Percentiles rank a stretch among this genome's conserved stretches.
Conservation (phyloP, 35 echinoderm and acorn worm species). For the Lytechinus variegatus region DNA sequence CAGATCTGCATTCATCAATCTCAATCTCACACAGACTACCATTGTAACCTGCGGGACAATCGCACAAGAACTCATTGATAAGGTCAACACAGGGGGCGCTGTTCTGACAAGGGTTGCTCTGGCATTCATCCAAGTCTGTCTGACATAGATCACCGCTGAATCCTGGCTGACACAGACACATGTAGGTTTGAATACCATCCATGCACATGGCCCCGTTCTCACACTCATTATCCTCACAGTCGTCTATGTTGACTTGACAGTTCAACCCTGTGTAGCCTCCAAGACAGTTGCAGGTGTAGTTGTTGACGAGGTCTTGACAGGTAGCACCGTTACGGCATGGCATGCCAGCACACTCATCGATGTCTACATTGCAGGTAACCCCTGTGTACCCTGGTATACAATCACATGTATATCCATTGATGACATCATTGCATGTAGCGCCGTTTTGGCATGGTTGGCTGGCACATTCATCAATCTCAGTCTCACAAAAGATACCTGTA, state of each 20-base stretch:
- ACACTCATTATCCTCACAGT: constrained; percentile 56
- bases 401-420: constrained; percentile 53
- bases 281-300: constrained; percentile 61
- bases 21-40: constrained; percentile 58
- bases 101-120: constrained; percentile 66
- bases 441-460: constrained; percentile 61
- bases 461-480: constrained; percentile 65
- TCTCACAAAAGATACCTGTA: constrained; percentile 63
- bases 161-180: constrained; percentile 66
- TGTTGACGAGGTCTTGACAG: constrained; percentile 58
- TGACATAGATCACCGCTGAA: constrained; percentile 67
- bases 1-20: constrained; percentile 56
- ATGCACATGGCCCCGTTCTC: constrained; percentile 61
- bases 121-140: constrained; percentile 68
- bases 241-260: constrained; percentile 67
- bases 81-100: constrained; percentile 61
- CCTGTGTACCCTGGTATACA: constrained; percentile 63
- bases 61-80: constrained; percentile 50
- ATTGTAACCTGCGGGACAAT: constrained; percentile 65
- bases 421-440: constrained; percentile 62
- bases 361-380: constrained; percentile 47
- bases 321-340: constrained; percentile 67
- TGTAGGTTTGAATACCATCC: constrained; percentile 52
- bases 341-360: constrained; percentile 58
- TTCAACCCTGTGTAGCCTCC: constrained; percentile 59